Conservation (phyloP, 37 sponge, comb jelly and placozoan species). For the Hexactinellida sp. region DNA sequence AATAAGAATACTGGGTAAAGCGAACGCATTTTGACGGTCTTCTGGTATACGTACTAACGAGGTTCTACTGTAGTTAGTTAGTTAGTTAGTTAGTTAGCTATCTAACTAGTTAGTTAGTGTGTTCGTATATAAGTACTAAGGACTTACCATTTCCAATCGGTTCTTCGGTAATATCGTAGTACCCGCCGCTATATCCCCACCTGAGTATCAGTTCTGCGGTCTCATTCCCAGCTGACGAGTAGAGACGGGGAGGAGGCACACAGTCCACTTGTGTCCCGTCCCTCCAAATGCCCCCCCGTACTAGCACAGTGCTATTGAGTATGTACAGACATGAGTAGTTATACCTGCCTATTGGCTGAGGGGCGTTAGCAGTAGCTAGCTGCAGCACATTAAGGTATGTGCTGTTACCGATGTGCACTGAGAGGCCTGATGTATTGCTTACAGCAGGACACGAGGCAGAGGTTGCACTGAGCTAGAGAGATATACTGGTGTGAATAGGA, state of each 20-base stretch:
- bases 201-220: background rate
- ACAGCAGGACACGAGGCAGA: background rate
- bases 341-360: background rate
- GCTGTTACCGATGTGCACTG: background rate
- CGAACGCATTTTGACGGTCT: too few species aligned
- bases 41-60: too few species aligned
- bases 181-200: background rate
- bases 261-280: background rate
- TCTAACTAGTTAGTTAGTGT: too few species aligned
- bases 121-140: too few species aligned
- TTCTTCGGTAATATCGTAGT: background rate
- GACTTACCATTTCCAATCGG: constrained; percentile 2
- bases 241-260: background rate
- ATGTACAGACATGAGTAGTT: background rate
- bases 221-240: background rate
- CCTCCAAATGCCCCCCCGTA: background rate
- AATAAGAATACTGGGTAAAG: too few species aligned
- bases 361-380: background rate
- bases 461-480: background rate
- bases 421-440: background rate
- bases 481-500: background rate
- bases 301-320: background rate
- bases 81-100: background rate
- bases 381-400: background rate
- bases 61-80: too few species aligned